Conservation (phyloP, 2,888 invertebrate species). For the Melolontha melolontha region DNA sequence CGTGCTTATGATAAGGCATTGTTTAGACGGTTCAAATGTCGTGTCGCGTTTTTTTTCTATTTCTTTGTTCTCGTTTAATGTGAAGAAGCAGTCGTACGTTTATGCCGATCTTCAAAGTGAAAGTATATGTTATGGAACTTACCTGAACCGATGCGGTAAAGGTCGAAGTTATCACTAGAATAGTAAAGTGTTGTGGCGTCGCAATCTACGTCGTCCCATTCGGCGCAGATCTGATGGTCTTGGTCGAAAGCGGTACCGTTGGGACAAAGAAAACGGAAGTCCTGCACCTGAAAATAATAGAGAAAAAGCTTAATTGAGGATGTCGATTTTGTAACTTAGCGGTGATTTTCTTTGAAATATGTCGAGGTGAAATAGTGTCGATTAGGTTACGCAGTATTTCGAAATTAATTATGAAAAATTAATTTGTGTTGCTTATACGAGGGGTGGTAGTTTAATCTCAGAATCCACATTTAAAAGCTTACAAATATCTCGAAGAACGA, state of each 20-base stretch:
- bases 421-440: no score
- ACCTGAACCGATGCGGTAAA: slow-evolving; percentile 85
- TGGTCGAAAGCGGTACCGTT: slow-evolving; percentile 93
- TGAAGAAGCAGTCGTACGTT: background rate
- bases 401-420: no score
- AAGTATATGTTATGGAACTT: slow-evolving; percentile 47
- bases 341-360: background rate
- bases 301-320: slow-evolving; percentile 34
- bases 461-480: no score
- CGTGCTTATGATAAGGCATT: slow-evolving; percentile 18
- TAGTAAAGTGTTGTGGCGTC: slow-evolving; percentile 83
- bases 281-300: slow-evolving; percentile 71
- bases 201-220: slow-evolving; percentile 92
- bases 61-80: slow-evolving; percentile 11
- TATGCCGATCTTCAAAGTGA: slow-evolving; percentile 20
- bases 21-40: slow-evolving; percentile 19
- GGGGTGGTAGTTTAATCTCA: no score
- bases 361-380: slow-evolving; percentile 11
- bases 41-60: background rate
- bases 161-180: slow-evolving; percentile 86
- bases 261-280: slow-evolving; percentile 89
- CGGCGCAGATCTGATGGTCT: slow-evolving; percentile 91
- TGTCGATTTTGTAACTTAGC: slow-evolving; percentile 20
- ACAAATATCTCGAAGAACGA: no score
- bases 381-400: no score